Evolutionary conservation across 30 jellyfish, hydroid and myxozoan species (phyloP), one percentile per base, ranked within the genome.

Genomic region (Euphysa ruthae): DNA sequence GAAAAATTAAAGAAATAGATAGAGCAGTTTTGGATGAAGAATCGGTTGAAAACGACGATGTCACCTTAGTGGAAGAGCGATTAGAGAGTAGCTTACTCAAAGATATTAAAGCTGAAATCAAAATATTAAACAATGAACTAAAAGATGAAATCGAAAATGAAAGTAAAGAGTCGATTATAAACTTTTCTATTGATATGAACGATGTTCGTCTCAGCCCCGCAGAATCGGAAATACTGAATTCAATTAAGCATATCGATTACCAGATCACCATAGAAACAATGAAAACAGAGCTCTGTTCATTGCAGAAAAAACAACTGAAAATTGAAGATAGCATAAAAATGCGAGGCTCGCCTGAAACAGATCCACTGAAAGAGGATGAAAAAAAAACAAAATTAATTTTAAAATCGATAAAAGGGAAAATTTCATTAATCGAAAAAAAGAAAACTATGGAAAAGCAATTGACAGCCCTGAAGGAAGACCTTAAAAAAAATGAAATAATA

Each of bases 51-150:
- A 46, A 46, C 8, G 77, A 63, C 6, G n/a, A n/a, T n/a, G 77
- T 24, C 77, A 63, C 72, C 10, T 10, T 63, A 7, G 68, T 63
- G 63, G 70, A 30, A 12, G 77, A 63, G 4, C 19, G 60, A 10
- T 1, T 58, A 20, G 46, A 58, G 51, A 24, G 22, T 19, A 13
- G 22, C 13, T 24, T 34, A 0, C 50, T 5, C 60, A 10, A 46
- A 3, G 60, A n/a, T 46, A 25, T 2, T n/a, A 4, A 46, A 46
- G 23, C 23, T 25, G 60, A 46, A 3, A 46, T 46, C 23, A n/a
- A n/a, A 46, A 2, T 29, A 46, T 46, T 46, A 46, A 4, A 46
- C 8, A 29, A 46, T 2, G 28, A 46, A 8, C 23, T 10, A 46
- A 46, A 2, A 8, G 60, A 46, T 2, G 10, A 46, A 46, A 8